Evolutionary conservation across 1,140 invertebrate species (phyloP).

Genomic region (Pachyrhynchus sulphureomaculatus): DNA sequence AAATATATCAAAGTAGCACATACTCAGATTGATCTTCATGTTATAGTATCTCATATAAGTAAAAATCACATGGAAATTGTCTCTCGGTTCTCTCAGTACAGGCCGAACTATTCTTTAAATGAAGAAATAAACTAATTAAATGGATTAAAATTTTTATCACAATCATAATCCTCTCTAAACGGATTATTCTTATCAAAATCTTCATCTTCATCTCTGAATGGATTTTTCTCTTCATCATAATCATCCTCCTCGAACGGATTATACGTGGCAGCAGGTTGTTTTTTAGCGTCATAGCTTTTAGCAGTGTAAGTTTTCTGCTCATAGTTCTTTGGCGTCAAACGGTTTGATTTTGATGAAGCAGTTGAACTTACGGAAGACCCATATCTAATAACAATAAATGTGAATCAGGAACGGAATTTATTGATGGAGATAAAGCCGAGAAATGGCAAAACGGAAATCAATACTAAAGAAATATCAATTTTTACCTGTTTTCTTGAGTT

Average conservation of each 20-base stretch:
- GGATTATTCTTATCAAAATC: conserved; percentile 65
- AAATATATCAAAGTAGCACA: too few relatives aligned
- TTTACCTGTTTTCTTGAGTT: conserved; percentile 49
- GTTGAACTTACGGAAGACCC: conserved; percentile 63
- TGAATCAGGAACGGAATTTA: too few relatives aligned
- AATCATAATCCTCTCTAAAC: conserved; percentile 51
- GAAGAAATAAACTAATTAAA: conserved; percentile 30
- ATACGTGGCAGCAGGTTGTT: conserved; percentile 35
- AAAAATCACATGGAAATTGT: too few relatives aligned
- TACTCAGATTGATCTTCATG: too few relatives aligned
- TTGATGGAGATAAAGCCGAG: too few relatives aligned
- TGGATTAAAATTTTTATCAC: conserved; percentile 45
- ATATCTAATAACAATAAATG: conserved; percentile 53
- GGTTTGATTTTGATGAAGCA: conserved; percentile 42
- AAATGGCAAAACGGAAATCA: not conserved
- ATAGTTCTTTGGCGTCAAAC: conserved; percentile 30
- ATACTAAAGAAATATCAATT: too few relatives aligned
- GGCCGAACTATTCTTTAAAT: too few relatives aligned
- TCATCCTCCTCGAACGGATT: conserved; percentile 53
- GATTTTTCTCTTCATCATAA: conserved; percentile 49
- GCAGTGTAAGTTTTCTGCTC: conserved; percentile 15
- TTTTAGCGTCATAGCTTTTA: not conserved
- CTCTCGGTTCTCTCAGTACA: too few relatives aligned
- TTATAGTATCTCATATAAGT: too few relatives aligned
- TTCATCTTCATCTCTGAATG: conserved; percentile 49